Percentiles rank a stretch among this genome's conserved stretches.
phyloP scores from a whole-genome alignment of 2,797 vertebrate species.

The Pithecia hirsuta region DNA sequence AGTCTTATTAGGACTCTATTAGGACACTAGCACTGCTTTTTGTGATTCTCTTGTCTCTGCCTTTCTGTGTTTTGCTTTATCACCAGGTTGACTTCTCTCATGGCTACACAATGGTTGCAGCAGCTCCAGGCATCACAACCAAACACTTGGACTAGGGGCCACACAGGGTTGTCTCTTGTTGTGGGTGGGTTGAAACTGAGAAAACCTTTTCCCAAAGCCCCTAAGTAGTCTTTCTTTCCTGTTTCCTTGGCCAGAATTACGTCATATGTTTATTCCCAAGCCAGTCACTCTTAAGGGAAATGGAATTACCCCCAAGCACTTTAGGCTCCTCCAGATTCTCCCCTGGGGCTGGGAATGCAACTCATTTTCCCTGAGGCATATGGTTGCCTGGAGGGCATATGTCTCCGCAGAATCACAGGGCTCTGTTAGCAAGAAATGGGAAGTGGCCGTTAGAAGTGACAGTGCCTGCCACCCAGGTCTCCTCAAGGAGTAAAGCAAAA shows the following conservation, averaged over 20 bases:
- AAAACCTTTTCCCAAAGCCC: neutral
- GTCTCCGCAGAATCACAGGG: neutral
- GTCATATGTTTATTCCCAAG: neutral
- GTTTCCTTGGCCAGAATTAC: neutral
- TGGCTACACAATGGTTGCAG: neutral
- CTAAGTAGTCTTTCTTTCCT: neutral
- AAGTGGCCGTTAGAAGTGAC: neutral
- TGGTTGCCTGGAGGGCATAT: neutral
- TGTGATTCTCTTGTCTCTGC: neutral
- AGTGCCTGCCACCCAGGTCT: neutral
- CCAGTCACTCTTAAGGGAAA: neutral
- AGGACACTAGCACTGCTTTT: neutral
- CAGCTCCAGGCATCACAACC: neutral
- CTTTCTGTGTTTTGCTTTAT: neutral
- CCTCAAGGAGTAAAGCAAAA: fast-evolving
- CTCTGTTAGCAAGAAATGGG: neutral
- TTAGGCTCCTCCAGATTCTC: neutral
- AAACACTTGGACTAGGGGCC: too few species aligned
- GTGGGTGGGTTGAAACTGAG: neutral
- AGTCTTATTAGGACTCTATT: too few species aligned
- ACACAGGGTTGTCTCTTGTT: neutral
- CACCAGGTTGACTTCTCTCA: neutral
- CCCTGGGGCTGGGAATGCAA: neutral
- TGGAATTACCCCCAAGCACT: neutral
- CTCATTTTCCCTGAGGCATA: neutral